Evolutionary conservation across 1,140 invertebrate species (phyloP).

Genomic region (Octopus bimaculoides): DNA sequence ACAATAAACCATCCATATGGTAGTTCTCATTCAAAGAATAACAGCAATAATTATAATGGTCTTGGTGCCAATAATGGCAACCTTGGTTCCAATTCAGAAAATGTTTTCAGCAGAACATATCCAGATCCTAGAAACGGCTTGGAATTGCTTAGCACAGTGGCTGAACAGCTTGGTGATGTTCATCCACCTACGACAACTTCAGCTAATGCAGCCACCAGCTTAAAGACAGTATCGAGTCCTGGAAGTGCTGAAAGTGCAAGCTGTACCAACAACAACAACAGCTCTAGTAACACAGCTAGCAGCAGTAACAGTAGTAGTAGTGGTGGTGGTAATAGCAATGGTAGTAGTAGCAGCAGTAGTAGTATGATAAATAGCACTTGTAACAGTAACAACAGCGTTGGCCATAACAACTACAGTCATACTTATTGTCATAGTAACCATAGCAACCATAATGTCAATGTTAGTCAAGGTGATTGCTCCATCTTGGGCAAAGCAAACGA

Average conservation of each 20-base stretch:
- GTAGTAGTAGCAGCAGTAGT: too few relatives aligned
- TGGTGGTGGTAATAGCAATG: too few relatives aligned
- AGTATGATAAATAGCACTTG: too few relatives aligned
- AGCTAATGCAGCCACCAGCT: slow-evolving; percentile 12
- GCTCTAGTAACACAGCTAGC: not conserved
- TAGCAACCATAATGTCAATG: not conserved
- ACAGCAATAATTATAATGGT: not conserved
- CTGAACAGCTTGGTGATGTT: slow-evolving; percentile 79
- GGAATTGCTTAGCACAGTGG: slow-evolving; percentile 77
- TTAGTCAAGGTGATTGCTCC: too few relatives aligned
- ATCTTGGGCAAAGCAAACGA: too few relatives aligned
- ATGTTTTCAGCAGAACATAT: slow-evolving; percentile 47
- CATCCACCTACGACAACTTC: slow-evolving; percentile 54
- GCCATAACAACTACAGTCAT: too few relatives aligned
- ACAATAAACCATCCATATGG: not conserved
- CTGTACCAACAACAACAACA: slow-evolving; percentile 10
- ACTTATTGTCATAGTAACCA: too few relatives aligned
- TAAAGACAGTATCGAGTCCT: slow-evolving; percentile 25
- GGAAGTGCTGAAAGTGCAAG: slow-evolving; percentile 30
- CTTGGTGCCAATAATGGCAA: too few relatives aligned
- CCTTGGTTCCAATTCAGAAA: slow-evolving; percentile 20
- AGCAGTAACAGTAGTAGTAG: not conserved
- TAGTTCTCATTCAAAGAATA: not conserved
- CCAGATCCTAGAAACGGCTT: slow-evolving; percentile 67
- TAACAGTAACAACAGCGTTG: too few relatives aligned